Conservation (phyloP, 2,888 invertebrate species). For the Stenolophus ochropezus region DNA sequence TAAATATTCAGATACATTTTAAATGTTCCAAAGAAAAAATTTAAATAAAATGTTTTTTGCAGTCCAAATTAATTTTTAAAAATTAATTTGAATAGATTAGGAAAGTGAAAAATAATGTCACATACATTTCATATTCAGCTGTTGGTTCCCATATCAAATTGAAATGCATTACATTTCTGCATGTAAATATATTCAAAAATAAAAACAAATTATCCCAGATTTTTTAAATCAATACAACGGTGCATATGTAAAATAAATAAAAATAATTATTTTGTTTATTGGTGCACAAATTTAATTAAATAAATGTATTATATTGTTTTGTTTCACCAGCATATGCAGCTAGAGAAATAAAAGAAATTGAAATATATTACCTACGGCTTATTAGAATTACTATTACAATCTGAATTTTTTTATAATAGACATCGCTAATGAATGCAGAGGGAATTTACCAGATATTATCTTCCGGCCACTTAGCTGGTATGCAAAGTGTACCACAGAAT, state of each 20-base stretch:
- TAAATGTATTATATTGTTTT: neutral
- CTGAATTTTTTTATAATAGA: too few species aligned
- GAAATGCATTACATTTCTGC: conserved; percentile 18
- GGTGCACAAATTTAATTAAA: neutral
- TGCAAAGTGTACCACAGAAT: too few species aligned
- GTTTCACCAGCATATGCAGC: neutral
- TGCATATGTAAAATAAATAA: neutral
- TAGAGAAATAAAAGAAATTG: neutral
- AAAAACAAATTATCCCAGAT: conserved; percentile 3
- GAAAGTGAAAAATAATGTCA: neutral
- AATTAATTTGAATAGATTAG: too few species aligned
- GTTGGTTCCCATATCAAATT: neutral
- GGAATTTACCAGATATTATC: too few species aligned
- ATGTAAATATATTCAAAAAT: conserved; percentile 11
- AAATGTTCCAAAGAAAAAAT: too few species aligned
- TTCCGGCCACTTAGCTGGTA: too few species aligned
- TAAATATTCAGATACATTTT: too few species aligned
- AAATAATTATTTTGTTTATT: neutral
- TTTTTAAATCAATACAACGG: neutral
- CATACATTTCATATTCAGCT: neutral
- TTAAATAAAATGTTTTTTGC: too few species aligned
- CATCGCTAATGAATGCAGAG: too few species aligned
- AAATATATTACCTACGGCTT: too few species aligned
- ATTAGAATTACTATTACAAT: too few species aligned
- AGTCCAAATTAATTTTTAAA: too few species aligned